Evolutionary conservation across 1,140 invertebrate species (phyloP), one percentile per base, ranked within the genome.

Genomic region (Polypedilum vanderplanki): DNA sequence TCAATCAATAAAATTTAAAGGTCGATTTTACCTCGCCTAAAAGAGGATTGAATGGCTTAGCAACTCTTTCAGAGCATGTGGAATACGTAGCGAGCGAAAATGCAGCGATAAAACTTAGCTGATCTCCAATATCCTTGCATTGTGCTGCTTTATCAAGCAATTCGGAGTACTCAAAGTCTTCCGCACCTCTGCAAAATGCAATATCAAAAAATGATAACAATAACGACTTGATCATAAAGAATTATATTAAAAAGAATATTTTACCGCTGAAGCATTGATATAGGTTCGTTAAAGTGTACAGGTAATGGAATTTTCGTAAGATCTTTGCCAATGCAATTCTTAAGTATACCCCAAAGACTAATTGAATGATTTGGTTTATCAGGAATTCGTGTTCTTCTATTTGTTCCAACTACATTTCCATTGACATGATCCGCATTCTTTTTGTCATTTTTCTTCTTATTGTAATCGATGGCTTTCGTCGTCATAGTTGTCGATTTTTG

Each of bases 31-130:
- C 24, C 24, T 95, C 93, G 2, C 91, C 92, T 20, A 95, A 84
- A 64, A 95, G 81, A 40, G 93, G 93, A 85, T 95, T 95, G 84
- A 96, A 95, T 1, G 93, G 93, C 81, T 96, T 95, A 18, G 92
- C 91, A 18, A 93, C 90, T 73, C 93, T 84, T 78, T 90, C 90
- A 79, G 89, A 91, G 22, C 90, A 89, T 3, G 91, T 89, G 0
- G 90, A 90, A 80, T 93, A 92, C n/a, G 89, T 87, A 24, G 91
- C 92, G 0, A 95, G 91, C 9, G 93, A 93, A 85, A 95, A 95
- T 10, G 93, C 93, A 4, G 90, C 89, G 2, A 94, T 85, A 76
- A 90, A 87, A 1, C 90, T 88, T 87, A 93, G 89, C 75, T 92
- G 84, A 78, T 93, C 90, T 74, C 88, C 85, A 0, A 88, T 86